Percentiles rank a stretch among this genome's conserved stretches.
Evolutionary conservation across 2,797 vertebrate genomes (phyloP).

Genomic region (Pitangus sulphuratus): DNA sequence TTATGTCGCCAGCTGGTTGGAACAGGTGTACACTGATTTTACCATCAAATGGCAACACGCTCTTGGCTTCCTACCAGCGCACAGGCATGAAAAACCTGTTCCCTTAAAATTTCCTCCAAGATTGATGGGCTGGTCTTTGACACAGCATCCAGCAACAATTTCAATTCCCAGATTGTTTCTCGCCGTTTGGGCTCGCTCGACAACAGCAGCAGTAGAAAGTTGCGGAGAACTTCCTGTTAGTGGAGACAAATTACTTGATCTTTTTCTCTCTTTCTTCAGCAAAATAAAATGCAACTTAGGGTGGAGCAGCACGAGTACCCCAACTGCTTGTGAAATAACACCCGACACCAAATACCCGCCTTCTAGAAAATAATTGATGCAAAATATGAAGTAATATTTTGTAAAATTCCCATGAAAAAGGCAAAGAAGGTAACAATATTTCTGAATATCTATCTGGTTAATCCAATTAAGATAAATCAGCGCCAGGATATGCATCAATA

Average conservation of each 20-base stretch:
- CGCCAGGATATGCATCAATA: neutral
- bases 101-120: slow-evolving; percentile 76
- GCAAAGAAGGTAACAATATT: neutral
- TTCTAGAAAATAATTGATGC: neutral
- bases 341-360: fast-evolving
- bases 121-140: slow-evolving; percentile 83
- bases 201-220: slow-evolving; percentile 34
- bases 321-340: neutral
- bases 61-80: slow-evolving; percentile 89
- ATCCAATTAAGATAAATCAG: neutral
- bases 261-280: neutral
- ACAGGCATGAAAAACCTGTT: slow-evolving; percentile 88
- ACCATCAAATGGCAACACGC: slow-evolving; percentile 87
- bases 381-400: neutral
- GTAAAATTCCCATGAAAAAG: neutral
- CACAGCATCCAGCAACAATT: slow-evolving; percentile 67
- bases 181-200: neutral
- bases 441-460: neutral
- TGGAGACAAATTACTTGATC: slow-evolving; percentile 56
- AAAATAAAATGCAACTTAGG: neutral
- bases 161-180: slow-evolving; percentile 57
- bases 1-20: slow-evolving; percentile 90
- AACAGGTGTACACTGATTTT: slow-evolving; percentile 93
- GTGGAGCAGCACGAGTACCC: neutral
- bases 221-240: slow-evolving; percentile 20